A percentile compares a stretch with the other conserved stretches of the same genome.
Evolutionary conservation across 2,113 vertebrate genomes (phyloP).

Genomic region (Sakesphorus luctuosus): DNA sequence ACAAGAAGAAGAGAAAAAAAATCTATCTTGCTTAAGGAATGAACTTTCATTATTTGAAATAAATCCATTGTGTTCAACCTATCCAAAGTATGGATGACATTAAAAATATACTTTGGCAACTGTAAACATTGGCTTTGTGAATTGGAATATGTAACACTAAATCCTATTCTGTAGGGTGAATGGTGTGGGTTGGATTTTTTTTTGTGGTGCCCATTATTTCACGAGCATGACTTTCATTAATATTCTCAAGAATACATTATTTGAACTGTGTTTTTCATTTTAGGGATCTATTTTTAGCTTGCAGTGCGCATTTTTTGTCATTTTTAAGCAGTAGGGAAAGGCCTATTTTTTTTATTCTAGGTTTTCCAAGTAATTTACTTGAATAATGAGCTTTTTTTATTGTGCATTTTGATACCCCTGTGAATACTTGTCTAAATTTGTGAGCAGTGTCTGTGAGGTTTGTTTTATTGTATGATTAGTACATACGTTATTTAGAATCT

Average conservation of each 20-base stretch:
- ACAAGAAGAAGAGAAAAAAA: not conserved
- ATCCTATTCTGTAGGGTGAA: not conserved
- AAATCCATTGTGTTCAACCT: not conserved
- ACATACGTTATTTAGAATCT: not conserved
- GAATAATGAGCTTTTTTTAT: not conserved
- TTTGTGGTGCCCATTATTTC: not conserved
- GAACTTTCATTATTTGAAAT: not conserved
- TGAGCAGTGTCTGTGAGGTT: not conserved
- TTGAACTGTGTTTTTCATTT: not conserved
- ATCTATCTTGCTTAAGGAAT: not conserved
- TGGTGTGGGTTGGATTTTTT: not conserved
- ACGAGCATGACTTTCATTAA: not conserved
- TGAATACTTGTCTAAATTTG: not conserved
- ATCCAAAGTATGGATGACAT: not conserved
- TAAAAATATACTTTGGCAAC: not conserved
- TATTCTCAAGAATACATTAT: not conserved
- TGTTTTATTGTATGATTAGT: not conserved
- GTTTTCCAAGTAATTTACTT: not conserved
- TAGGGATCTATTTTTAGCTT: not conserved
- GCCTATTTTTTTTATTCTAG: not conserved
- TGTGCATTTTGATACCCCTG: not conserved
- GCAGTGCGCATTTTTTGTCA: not conserved
- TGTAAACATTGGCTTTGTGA: not conserved
- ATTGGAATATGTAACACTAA: not conserved
- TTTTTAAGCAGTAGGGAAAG: not conserved